phyloP scores from a whole-genome alignment of 2,888 invertebrate genomes.

The Drosophila infuscata region DNA sequence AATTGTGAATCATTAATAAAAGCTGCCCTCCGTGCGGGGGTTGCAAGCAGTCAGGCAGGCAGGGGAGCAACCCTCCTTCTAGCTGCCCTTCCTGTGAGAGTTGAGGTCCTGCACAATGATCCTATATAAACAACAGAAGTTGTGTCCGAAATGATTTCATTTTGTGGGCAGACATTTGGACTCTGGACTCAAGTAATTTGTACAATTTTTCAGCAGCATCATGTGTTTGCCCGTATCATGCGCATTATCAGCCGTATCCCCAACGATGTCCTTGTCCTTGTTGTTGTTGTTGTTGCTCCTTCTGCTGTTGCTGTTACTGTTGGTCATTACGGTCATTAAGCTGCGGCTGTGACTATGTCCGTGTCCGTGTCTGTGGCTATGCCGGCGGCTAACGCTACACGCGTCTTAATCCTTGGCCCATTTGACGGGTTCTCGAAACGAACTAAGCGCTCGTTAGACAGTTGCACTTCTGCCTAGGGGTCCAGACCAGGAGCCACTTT shows the following conservation, averaged over 20 bases:
- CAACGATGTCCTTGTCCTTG: conserved; percentile 37
- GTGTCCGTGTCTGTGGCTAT: conserved; percentile 21
- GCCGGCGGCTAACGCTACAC: conserved; percentile 57
- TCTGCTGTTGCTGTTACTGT: conserved; percentile 50
- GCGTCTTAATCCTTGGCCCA: conserved; percentile 71
- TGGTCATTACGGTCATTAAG: conserved; percentile 80
- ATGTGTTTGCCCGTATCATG: conserved; percentile 70
- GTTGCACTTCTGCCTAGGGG: conserved; percentile 23
- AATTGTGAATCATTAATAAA: conserved; percentile 82
- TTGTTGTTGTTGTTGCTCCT: conserved; percentile 46
- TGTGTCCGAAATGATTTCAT: conserved; percentile 66
- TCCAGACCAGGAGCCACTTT: conserved; percentile 40
- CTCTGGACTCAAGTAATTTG: conserved; percentile 71
- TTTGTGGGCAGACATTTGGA: conserved; percentile 57
- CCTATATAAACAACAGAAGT: conserved; percentile 68
- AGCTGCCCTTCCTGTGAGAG: background rate
- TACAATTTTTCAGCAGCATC: conserved; percentile 81
- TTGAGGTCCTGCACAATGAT: conserved; percentile 21
- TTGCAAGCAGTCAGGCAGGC: conserved; percentile 20
- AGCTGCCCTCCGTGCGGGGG: conserved; percentile 49
- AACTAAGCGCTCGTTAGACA: conserved; percentile 48
- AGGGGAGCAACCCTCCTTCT: conserved; percentile 27
- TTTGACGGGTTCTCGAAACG: conserved; percentile 41
- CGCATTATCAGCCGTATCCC: conserved; percentile 53
- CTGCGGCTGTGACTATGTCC: conserved; percentile 40